A percentile compares a stretch with the other conserved stretches of the same genome.
phyloP scores from a whole-genome alignment of 2,797 vertebrate species.

The Coracias cyanogaster region DNA sequence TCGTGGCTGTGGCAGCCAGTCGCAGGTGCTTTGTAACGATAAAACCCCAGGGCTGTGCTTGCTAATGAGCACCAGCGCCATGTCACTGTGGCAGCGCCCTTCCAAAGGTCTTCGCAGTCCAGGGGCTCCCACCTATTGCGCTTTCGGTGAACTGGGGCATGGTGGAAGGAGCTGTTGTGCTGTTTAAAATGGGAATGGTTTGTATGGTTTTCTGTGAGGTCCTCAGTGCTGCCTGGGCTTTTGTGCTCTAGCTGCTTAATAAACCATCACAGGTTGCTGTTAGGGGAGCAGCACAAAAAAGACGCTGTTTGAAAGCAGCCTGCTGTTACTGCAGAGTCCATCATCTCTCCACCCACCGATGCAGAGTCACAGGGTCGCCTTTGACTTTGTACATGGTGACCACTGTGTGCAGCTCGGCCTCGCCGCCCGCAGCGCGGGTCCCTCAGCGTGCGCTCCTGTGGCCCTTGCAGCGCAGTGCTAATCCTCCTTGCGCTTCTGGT shows the following conservation, averaged over 20 bases:
- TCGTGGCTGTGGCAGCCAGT: constrained; percentile 8
- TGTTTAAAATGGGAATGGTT: neutral
- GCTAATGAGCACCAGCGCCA: accelerated
- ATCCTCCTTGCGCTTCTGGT: accelerated
- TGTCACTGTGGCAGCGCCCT: accelerated
- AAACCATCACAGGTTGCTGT: neutral
- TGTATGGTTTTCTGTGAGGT: neutral
- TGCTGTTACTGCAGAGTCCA: neutral
- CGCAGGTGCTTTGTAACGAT: neutral
- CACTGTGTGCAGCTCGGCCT: neutral
- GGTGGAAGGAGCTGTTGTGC: neutral
- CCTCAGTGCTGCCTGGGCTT: neutral
- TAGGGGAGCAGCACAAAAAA: neutral
- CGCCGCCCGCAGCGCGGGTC: accelerated
- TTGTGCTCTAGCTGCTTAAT: neutral
- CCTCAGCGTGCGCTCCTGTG: accelerated
- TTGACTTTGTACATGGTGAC: accelerated
- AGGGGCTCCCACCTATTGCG: neutral
- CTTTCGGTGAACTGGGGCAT: neutral
- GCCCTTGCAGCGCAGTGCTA: too few relatives aligned
- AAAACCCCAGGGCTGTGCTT: neutral
- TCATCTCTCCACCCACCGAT: neutral
- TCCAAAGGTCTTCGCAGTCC: neutral
- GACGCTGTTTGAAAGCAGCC: neutral
- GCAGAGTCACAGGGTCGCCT: neutral